Conservation (phyloP, 2,888 invertebrate genomes). For the Yponomeuta sedellus region DNA sequence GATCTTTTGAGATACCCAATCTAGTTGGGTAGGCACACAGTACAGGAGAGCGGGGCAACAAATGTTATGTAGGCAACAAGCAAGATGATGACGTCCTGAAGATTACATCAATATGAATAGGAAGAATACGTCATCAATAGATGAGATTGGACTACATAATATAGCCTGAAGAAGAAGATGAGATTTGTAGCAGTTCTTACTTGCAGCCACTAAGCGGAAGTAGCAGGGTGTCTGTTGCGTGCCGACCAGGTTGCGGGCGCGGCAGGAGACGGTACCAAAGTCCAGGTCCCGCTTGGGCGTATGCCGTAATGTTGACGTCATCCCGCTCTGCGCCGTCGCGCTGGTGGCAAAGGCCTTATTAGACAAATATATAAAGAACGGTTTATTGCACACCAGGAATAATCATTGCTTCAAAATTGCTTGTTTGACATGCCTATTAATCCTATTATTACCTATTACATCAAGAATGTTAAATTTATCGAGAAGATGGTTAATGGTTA, state of each 20-base stretch:
- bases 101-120: too few relatives aligned
- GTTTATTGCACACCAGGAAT: background rate
- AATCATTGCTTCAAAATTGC: background rate
- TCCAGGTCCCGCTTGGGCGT: slow-evolving; percentile 89
- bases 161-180: background rate
- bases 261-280: slow-evolving; percentile 90
- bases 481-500: too few relatives aligned
- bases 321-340: slow-evolving; percentile 76
- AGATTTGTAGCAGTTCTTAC: slow-evolving; percentile 68
- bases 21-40: too few relatives aligned
- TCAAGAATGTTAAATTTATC: too few relatives aligned
- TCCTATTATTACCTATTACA: too few relatives aligned
- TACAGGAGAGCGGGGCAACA: too few relatives aligned
- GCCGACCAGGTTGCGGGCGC: slow-evolving; percentile 88
- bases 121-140: too few relatives aligned
- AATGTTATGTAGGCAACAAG: too few relatives aligned
- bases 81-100: too few relatives aligned
- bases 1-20: too few relatives aligned
- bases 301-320: slow-evolving; percentile 84
- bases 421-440: background rate
- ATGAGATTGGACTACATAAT: too few relatives aligned
- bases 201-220: slow-evolving; percentile 89
- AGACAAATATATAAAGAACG: too few relatives aligned
- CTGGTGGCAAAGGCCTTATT: slow-evolving; percentile 25
- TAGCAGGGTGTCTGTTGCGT: slow-evolving; percentile 86